Conservation (phyloP, 2,888 invertebrate genomes). For the Limnephilus rhombicus region DNA sequence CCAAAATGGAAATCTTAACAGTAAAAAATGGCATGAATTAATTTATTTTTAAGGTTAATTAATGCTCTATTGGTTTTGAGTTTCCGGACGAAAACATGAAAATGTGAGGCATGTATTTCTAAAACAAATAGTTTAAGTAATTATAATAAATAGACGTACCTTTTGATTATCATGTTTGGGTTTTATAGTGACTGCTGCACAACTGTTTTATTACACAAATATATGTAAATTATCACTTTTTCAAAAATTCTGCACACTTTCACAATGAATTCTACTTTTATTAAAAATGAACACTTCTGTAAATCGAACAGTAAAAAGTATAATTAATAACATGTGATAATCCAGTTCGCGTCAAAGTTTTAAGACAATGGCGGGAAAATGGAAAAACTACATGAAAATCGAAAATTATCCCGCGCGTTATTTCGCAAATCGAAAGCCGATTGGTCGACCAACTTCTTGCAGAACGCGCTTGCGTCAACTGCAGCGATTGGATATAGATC, state of each 20-base stretch:
- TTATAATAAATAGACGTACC: background rate
- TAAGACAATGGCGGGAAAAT: slow-evolving; percentile 15
- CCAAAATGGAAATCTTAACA: background rate
- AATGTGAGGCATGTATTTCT: background rate
- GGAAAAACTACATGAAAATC: background rate
- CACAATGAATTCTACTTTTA: background rate
- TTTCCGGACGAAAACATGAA: background rate
- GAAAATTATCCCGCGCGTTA: background rate
- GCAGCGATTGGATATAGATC: slow-evolving; percentile 8
- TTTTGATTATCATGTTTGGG: slow-evolving; percentile 29
- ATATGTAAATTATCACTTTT: slow-evolving; percentile 29
- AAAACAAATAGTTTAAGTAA: background rate
- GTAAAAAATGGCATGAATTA: background rate
- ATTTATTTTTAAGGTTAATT: background rate
- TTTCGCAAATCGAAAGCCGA: slow-evolving; percentile 29
- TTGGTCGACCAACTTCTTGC: background rate
- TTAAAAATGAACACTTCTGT: background rate
- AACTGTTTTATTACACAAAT: slow-evolving; percentile 30
- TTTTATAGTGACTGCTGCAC: slow-evolving; percentile 5
- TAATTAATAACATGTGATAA: slow-evolving; percentile 10
- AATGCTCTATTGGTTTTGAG: background rate
- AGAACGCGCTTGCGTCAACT: slow-evolving; percentile 27
- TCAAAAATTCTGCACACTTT: slow-evolving; percentile 21
- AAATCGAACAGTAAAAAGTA: background rate
- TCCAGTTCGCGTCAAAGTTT: background rate